phyloP scores from a whole-genome alignment of 2,113 vertebrate genomes.

The Dromas ardeola region DNA sequence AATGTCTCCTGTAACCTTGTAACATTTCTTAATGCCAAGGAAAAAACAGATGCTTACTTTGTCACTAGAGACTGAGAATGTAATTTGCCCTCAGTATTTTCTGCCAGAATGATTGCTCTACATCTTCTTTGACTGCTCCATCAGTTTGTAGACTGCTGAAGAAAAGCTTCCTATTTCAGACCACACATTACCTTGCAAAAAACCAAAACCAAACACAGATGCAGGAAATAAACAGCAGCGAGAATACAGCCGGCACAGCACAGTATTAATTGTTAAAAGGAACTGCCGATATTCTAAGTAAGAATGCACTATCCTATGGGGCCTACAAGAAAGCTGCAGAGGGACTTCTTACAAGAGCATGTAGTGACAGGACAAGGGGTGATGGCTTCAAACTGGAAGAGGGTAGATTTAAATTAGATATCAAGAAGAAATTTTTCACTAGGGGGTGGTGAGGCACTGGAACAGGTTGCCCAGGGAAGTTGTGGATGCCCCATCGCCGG shows the following conservation, averaged over 20 bases:
- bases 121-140: background rate
- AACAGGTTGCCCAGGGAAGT: background rate
- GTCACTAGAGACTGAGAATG: background rate
- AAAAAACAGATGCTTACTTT: background rate
- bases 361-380: background rate
- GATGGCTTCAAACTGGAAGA: background rate
- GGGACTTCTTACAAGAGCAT: background rate
- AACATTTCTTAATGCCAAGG: background rate
- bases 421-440: background rate
- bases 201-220: fast-evolving
- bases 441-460: background rate
- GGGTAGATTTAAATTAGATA: background rate
- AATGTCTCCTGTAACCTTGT: background rate
- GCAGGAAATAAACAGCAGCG: background rate
- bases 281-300: background rate
- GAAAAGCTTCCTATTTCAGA: background rate
- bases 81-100: background rate
- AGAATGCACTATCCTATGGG: background rate
- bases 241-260: background rate
- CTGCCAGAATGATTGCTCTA: background rate
- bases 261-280: background rate
- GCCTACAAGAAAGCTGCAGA: background rate
- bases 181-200: background rate
- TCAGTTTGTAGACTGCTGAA: background rate
- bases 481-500: background rate